A percentile compares a stretch with the other conserved stretches of the same genome.
phyloP scores from a whole-genome alignment of 2,888 invertebrate species.

The Tachina fera region DNA sequence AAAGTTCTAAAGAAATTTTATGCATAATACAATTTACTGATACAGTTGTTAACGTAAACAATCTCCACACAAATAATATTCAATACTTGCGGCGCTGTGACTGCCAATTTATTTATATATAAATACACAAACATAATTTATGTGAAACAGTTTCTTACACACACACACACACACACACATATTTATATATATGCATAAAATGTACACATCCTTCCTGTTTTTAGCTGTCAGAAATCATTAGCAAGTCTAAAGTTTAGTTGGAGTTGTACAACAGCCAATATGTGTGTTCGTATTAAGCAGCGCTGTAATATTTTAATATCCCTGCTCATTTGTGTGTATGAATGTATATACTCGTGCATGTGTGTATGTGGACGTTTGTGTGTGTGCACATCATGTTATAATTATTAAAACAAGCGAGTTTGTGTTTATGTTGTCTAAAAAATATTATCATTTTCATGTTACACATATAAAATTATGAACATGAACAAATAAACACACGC shows the following conservation, averaged over 20 bases:
- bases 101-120: not conserved
- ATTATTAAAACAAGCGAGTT: slow-evolving; percentile 49
- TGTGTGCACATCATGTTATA: slow-evolving; percentile 32
- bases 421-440: slow-evolving; percentile 47
- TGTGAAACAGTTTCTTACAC: slow-evolving; percentile 1
- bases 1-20: slow-evolving; percentile 23
- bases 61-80: not conserved
- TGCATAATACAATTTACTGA: slow-evolving; percentile 47
- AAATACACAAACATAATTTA: slow-evolving; percentile 38
- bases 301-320: slow-evolving; percentile 16
- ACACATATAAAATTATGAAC: slow-evolving; percentile 42
- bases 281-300: slow-evolving; percentile 13
- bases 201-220: slow-evolving; percentile 51
- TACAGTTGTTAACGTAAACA: slow-evolving; percentile 45
- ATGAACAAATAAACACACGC: no score
- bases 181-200: slow-evolving; percentile 7
- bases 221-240: slow-evolving; percentile 68
- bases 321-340: not conserved
- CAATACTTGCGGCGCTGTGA: not conserved
- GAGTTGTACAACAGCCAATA: slow-evolving; percentile 25
- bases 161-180: not conserved
- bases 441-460: slow-evolving; percentile 59
- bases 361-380: not conserved
- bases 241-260: slow-evolving; percentile 55
- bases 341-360: not conserved